Percentiles rank a stretch among this genome's conserved stretches.
phyloP scores from a whole-genome alignment of 1,140 invertebrate genomes.

The Anastrepha ludens region DNA sequence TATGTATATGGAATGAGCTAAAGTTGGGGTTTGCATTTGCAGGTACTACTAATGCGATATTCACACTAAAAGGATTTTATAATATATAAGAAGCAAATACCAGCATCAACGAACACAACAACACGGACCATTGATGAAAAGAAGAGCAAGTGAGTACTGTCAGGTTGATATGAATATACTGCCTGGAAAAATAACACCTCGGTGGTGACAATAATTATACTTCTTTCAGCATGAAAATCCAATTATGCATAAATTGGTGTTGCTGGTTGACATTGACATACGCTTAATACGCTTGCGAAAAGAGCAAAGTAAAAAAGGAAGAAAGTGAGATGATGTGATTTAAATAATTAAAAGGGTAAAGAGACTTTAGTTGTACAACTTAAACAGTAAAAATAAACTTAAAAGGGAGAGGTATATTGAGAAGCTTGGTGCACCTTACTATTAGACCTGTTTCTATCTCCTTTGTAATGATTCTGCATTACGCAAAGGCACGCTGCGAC shows the following conservation, averaged over 20 bases:
- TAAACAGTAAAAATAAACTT: too few species aligned
- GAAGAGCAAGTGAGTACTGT: background rate
- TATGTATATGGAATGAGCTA: too few species aligned
- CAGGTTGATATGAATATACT: background rate
- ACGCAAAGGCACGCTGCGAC: too few species aligned
- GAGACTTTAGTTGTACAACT: too few species aligned
- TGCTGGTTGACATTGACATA: slow-evolving; percentile 13
- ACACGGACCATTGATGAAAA: background rate
- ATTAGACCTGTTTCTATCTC: too few species aligned
- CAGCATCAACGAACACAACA: background rate
- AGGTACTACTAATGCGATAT: background rate
- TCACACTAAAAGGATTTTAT: slow-evolving; percentile 17
- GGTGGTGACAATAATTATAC: slow-evolving; percentile 3
- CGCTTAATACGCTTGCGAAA: background rate
- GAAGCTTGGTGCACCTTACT: too few species aligned
- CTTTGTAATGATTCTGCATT: too few species aligned
- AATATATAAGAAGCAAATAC: background rate
- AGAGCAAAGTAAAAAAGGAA: too few species aligned
- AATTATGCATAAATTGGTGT: slow-evolving; percentile 1
- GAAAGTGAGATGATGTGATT: too few species aligned
- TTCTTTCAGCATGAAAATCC: slow-evolving; percentile 45
- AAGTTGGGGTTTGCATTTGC: background rate
- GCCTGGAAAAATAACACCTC: background rate
- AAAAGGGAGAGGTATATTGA: too few species aligned
- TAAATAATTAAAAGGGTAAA: too few species aligned